Conservation (phyloP, 23 tunicate species). For the Halocynthia roretzi region DNA sequence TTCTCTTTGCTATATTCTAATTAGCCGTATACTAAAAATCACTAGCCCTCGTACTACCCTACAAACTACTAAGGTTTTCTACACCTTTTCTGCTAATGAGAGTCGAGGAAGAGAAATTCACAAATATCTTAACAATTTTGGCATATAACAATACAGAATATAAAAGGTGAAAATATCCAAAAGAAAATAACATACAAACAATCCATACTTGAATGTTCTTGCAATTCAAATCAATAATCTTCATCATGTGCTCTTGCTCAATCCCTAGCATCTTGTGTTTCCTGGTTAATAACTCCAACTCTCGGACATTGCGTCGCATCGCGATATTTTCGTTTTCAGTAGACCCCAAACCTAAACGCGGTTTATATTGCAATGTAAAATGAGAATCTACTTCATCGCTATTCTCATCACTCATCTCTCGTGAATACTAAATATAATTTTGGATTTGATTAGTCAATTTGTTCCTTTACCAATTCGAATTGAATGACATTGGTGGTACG, state of each 20-base stretch:
- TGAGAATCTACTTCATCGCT: constrained; percentile 16
- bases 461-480: too few relatives aligned
- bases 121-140: too few relatives aligned
- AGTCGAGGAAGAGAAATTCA: too few relatives aligned
- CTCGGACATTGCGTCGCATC: constrained; percentile 58
- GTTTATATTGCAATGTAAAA: constrained; percentile 25
- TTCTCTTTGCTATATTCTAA: too few relatives aligned
- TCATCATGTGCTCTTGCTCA: constrained; percentile 62
- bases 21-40: too few relatives aligned
- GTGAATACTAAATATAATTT: too few relatives aligned
- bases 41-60: too few relatives aligned
- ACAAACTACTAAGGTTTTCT: too few relatives aligned
- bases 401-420: constrained; percentile 2
- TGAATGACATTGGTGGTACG: too few relatives aligned
- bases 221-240: constrained; percentile 67
- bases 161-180: neutral
- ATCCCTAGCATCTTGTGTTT: constrained; percentile 66
- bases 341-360: constrained; percentile 79
- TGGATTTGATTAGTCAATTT: too few relatives aligned
- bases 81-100: too few relatives aligned
- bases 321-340: constrained; percentile 86
- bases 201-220: constrained; percentile 64
- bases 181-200: neutral
- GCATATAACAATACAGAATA: too few relatives aligned
- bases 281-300: constrained; percentile 58